Percentiles rank a stretch among this genome's conserved stretches.
Evolutionary conservation across 1,140 invertebrate genomes (phyloP).

Genomic region (Drosophila subpulchrella): DNA sequence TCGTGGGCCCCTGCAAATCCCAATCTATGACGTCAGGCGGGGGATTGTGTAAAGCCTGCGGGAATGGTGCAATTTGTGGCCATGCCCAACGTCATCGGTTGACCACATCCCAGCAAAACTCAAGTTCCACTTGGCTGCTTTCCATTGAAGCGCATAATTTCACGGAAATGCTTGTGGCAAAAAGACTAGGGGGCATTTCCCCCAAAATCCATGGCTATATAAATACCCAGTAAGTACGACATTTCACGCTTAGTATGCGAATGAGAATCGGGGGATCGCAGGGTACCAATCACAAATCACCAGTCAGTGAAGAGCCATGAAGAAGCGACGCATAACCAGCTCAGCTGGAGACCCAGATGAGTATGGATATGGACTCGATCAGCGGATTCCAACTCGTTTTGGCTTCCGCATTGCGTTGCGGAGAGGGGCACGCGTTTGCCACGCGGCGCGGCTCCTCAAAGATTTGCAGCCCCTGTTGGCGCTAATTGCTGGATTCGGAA

Average conservation of each 20-base stretch:
- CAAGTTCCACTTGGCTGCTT: conserved; percentile 56
- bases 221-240: conserved; percentile 76
- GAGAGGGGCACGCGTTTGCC: conserved; percentile 42
- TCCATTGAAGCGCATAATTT: conserved; percentile 77
- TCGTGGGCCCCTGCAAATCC: background rate
- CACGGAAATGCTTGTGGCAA: conserved; percentile 66
- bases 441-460: conserved; percentile 22
- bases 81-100: conserved; percentile 31
- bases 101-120: conserved; percentile 43
- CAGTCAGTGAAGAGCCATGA: conserved; percentile 37
- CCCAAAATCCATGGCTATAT: conserved; percentile 49
- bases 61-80: conserved; percentile 43
- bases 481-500: conserved; percentile 50
- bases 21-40: conserved; percentile 37
- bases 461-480: conserved; percentile 27
- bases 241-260: conserved; percentile 76
- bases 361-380: conserved; percentile 16
- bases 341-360: conserved; percentile 15
- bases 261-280: conserved; percentile 34
- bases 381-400: conserved; percentile 27
- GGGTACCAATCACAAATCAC: conserved; percentile 5
- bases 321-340: conserved; percentile 64
- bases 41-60: conserved; percentile 33
- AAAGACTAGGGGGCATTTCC: conserved; percentile 36
- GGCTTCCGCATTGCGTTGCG: conserved; percentile 67